These are phyloP conservation scores for Chiloscyllium plagiosum DNA, from an alignment of 2,113 vertebrate genomes.

Conservation along the genomic window DNA sequence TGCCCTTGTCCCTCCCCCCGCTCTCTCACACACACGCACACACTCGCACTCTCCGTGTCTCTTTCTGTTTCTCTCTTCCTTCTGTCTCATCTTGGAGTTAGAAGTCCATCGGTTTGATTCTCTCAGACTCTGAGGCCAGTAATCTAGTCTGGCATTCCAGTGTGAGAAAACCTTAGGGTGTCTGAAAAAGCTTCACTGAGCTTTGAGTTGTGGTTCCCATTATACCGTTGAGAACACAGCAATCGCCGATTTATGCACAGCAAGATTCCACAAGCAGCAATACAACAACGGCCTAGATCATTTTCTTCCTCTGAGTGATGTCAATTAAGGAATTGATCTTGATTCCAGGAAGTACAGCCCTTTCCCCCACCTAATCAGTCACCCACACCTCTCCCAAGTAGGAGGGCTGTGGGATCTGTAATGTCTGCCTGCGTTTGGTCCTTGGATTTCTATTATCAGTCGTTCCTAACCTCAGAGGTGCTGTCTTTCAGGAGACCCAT, in stretches of 20 bases:
- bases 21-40: too few relatives aligned
- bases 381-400: not conserved
- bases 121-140: too few relatives aligned
- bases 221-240: not conserved
- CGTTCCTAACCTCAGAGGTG: not conserved
- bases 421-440: not conserved
- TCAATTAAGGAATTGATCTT: not conserved
- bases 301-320: not conserved
- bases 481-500: not conserved
- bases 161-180: too few relatives aligned
- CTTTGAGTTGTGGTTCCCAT: not conserved
- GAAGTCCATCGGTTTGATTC: too few relatives aligned
- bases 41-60: not conserved
- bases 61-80: not conserved
- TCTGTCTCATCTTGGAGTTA: not conserved
- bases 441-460: not conserved
- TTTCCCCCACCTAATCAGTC: too few relatives aligned
- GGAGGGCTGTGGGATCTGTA: too few relatives aligned
- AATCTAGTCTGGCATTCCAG: too few relatives aligned
- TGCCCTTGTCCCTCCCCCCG: too few relatives aligned
- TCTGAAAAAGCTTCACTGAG: too few relatives aligned
- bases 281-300: not conserved
- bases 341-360: not conserved
- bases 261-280: not conserved
- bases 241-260: not conserved